phyloP scores from a whole-genome alignment of 2,797 vertebrate species.

The Molossus molossus region DNA sequence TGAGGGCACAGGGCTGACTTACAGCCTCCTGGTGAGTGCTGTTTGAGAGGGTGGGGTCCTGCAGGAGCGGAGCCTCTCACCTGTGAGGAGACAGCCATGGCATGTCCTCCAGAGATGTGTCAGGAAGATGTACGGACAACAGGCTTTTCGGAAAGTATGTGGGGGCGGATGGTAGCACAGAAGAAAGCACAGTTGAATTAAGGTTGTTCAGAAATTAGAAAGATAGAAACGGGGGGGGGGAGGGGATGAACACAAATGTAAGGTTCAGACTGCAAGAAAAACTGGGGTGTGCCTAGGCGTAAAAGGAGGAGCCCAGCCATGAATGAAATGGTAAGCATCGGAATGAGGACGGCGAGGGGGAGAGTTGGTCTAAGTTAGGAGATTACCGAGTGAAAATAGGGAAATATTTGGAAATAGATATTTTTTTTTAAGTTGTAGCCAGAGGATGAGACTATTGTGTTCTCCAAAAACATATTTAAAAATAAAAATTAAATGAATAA shows the following conservation, averaged over 20 bases:
- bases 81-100: not conserved
- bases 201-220: conserved; percentile 37
- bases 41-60: not conserved
- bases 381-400: conserved; percentile 8
- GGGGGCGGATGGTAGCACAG: not conserved
- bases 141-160: not conserved
- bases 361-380: not conserved
- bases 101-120: not conserved
- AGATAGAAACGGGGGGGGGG: not conserved
- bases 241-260: not conserved
- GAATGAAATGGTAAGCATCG: not conserved
- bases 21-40: not conserved
- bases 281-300: not conserved
- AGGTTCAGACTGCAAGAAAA: not conserved
- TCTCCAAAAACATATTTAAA: conserved; percentile 47
- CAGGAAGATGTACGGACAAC: not conserved
- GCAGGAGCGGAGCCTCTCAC: not conserved
- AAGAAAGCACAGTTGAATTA: not conserved
- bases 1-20: not conserved
- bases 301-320: not conserved
- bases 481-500: conserved; percentile 24
- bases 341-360: not conserved
- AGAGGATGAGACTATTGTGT: not conserved
- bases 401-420: not conserved
- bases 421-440: not conserved